A percentile compares a stretch with the other conserved stretches of the same genome.
Evolutionary conservation across 2,888 invertebrate genomes (phyloP).

Genomic region (Dinocampus coccinellae): DNA sequence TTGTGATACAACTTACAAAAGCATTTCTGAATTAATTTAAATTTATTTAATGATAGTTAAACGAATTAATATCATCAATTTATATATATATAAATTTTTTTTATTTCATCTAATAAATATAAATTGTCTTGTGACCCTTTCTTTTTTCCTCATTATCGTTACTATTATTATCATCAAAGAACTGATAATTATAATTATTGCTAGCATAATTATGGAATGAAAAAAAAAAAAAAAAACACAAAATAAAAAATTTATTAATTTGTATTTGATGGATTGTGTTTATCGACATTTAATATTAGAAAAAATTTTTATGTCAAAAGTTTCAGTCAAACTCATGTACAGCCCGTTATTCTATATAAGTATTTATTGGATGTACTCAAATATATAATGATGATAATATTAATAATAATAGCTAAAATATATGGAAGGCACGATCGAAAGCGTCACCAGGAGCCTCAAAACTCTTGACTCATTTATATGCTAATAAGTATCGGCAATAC

Average conservation of each 20-base stretch:
- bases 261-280: not conserved
- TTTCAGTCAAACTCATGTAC: not conserved
- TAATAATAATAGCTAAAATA: not conserved
- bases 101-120: too few relatives aligned
- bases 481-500: slow-evolving; percentile 37
- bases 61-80: not conserved
- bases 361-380: not conserved
- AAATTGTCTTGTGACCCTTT: too few relatives aligned
- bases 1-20: not conserved
- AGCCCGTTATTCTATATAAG: not conserved
- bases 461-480: slow-evolving; percentile 46
- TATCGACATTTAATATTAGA: not conserved
- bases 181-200: too few relatives aligned
- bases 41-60: not conserved
- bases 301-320: not conserved
- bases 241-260: not conserved
- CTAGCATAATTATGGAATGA: too few relatives aligned
- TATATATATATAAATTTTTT: not conserved
- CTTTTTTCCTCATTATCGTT: too few relatives aligned
- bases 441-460: slow-evolving; percentile 15
- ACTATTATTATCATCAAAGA: too few relatives aligned
- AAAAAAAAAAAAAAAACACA: not conserved
- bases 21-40: not conserved
- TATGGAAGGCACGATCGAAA: slow-evolving; percentile 13
- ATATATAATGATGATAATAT: not conserved